phyloP scores from a whole-genome alignment of 2,113 vertebrate genomes.

The Pygoscelis adeliae region DNA sequence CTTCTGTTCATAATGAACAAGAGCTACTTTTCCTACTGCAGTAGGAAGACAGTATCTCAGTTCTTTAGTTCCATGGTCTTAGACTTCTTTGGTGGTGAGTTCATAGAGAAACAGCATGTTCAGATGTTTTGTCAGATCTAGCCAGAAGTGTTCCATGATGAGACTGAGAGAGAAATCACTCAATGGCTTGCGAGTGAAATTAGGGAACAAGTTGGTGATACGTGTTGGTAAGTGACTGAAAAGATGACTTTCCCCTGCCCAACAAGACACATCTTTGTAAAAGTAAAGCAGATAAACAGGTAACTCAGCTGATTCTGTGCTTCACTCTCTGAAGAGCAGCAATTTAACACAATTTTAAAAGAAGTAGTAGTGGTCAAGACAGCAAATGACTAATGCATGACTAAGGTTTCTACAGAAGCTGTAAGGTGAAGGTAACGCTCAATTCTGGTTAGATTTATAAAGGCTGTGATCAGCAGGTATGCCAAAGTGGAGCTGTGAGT shows the following conservation, averaged over 20 bases:
- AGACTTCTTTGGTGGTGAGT: background rate
- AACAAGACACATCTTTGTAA: too few species aligned
- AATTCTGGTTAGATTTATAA: background rate
- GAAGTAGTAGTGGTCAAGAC: background rate
- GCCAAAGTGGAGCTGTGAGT: background rate
- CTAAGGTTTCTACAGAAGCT: background rate
- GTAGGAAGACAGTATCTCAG: background rate
- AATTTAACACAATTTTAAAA: background rate
- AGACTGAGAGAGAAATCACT: background rate
- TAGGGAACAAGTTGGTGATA: background rate
- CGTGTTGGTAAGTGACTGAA: rapidly evolving
- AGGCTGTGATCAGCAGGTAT: background rate
- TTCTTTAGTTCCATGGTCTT: background rate
- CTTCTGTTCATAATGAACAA: background rate
- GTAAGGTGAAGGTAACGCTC: background rate
- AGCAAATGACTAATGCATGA: background rate
- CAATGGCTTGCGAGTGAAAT: rapidly evolving
- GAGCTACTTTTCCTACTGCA: background rate
- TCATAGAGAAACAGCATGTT: background rate
- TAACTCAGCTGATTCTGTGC: background rate
- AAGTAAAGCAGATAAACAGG: background rate
- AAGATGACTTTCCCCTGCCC: background rate
- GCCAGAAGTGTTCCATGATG: background rate
- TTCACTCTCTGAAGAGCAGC: background rate
- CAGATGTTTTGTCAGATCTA: background rate